phyloP scores from a whole-genome alignment of 1,140 invertebrate genomes.

The Chlorops oryzae region DNA sequence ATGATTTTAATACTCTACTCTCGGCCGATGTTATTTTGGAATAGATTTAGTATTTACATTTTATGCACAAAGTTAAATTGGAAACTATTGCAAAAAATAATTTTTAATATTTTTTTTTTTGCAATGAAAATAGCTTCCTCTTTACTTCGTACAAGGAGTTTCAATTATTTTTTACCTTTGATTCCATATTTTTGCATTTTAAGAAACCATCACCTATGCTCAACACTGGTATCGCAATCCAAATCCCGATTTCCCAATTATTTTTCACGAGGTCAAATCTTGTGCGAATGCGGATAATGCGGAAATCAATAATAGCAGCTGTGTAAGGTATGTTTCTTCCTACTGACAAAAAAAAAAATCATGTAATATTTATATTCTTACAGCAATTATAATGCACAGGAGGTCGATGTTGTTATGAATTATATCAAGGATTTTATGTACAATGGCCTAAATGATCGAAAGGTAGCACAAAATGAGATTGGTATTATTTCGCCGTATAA shows the following conservation, averaged over 20 bases:
- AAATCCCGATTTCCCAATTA: constrained; percentile 53
- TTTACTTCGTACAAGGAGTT: no score
- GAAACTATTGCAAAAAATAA: neutral
- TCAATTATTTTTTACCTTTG: no score
- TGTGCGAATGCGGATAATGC: constrained; percentile 38
- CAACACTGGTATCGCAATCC: constrained; percentile 42
- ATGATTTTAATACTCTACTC: no score
- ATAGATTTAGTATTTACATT: no score
- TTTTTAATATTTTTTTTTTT: neutral
- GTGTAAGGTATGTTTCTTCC: neutral
- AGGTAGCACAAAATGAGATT: constrained; percentile 59
- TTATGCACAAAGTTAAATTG: no score
- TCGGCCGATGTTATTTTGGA: no score
- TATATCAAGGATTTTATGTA: constrained; percentile 51
- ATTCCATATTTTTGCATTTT: neutral
- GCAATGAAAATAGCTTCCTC: no score
- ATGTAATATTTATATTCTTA: constrained; percentile 22
- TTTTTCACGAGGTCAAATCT: constrained; percentile 62
- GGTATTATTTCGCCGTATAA: constrained; percentile 81
- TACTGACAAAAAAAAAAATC: constrained; percentile 16
- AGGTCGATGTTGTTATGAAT: constrained; percentile 55
- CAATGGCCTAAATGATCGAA: constrained; percentile 43
- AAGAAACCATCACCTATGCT: constrained; percentile 12
- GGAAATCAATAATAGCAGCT: constrained; percentile 29
- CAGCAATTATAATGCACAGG: constrained; percentile 37